Percentiles rank a stretch among this genome's conserved stretches.
phyloP scores from a whole-genome alignment of 2,797 vertebrate species.

The Alca torda region DNA sequence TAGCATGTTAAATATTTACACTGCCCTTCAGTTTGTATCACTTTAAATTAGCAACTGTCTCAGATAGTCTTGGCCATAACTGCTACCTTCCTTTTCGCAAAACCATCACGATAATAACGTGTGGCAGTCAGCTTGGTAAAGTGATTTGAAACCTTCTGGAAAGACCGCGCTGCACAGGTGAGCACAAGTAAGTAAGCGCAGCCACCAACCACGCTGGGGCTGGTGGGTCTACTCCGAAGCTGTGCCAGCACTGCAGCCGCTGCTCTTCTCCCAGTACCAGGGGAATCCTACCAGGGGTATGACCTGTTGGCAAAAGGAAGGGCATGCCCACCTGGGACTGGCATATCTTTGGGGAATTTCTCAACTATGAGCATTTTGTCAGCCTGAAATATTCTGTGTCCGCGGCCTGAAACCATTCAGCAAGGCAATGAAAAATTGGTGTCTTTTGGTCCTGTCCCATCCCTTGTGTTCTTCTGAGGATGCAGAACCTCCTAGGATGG shows the following conservation, averaged over 20 bases:
- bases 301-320: not conserved
- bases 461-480: not conserved
- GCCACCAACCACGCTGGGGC: not conserved
- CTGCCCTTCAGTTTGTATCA: not conserved
- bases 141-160: not conserved
- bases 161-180: not conserved
- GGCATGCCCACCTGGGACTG: not conserved
- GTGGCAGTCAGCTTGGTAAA: not conserved
- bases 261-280: not conserved
- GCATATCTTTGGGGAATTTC: not conserved
- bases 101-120: not conserved
- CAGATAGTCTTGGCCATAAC: not conserved
- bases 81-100: not conserved
- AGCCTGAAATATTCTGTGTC: not conserved
- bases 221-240: accelerated
- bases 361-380: not conserved
- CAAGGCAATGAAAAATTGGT: not conserved
- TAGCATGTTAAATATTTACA: not conserved
- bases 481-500: not conserved
- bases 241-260: not conserved
- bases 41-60: not conserved
- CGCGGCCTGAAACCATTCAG: not conserved
- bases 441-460: not conserved
- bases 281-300: not conserved
- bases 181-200: not conserved